These are phyloP conservation scores for Anarsia innoxiella DNA, from an alignment of 2,888 invertebrate species.

Conservation along the genomic window DNA sequence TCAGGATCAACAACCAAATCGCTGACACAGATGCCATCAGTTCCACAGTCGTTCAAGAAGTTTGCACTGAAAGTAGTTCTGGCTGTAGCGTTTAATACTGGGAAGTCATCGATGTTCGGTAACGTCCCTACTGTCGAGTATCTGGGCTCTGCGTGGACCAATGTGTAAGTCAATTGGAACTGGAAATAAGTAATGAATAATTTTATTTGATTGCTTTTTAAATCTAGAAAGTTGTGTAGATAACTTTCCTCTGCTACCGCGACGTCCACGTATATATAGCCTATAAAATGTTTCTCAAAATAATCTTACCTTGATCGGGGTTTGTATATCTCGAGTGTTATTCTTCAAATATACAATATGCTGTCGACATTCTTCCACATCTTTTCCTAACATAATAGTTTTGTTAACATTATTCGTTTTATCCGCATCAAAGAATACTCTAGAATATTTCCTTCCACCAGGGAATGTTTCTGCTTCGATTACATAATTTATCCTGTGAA, in stretches of 20 bases:
- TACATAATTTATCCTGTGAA: constrained; percentile 79
- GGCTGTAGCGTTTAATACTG: constrained; percentile 92
- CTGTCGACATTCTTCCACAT: constrained; percentile 79
- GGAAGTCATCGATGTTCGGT: constrained; percentile 84
- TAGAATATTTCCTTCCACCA: constrained; percentile 83
- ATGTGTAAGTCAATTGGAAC: constrained; percentile 89
- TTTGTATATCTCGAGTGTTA: constrained; percentile 90
- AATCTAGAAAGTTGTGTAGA: too few relatives aligned
- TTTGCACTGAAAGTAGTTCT: constrained; percentile 86
- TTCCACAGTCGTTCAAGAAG: constrained; percentile 94
- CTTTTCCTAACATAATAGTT: constrained; percentile 77
- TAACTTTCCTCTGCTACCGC: too few relatives aligned
- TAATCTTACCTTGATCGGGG: constrained; percentile 82
- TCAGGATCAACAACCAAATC: constrained; percentile 81
- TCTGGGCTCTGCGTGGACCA: constrained; percentile 80
- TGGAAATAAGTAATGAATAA: constrained; percentile 31
- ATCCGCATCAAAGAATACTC: constrained; percentile 84
- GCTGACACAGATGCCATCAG: constrained; percentile 90
- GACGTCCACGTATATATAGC: too few relatives aligned
- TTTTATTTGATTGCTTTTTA: background rate
- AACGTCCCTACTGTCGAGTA: constrained; percentile 71
- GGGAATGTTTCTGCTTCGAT: constrained; percentile 90
- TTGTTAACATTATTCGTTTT: constrained; percentile 77
- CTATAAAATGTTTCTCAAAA: background rate
- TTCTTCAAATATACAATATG: constrained; percentile 92